A percentile compares a stretch with the other conserved stretches of the same genome.
Evolutionary conservation across 2,888 invertebrate species (phyloP).

Genomic region (Chymomyza procnemis): DNA sequence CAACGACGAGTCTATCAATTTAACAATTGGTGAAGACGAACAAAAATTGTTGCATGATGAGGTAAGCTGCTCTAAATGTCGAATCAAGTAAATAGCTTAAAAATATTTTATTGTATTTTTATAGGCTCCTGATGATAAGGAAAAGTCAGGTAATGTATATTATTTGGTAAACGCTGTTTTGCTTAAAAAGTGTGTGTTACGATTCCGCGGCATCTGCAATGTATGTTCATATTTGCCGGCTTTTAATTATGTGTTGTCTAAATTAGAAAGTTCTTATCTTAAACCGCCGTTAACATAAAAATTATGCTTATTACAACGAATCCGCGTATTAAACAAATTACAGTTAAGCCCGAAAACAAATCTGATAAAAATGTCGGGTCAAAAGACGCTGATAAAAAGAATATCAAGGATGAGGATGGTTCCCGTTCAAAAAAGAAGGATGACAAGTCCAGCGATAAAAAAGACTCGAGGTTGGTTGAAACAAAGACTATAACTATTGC

Average conservation of each 20-base stretch:
- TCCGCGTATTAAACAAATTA: constrained; percentile 1
- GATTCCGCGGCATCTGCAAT: no score
- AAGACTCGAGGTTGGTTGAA: constrained; percentile 81
- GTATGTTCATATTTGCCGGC: background rate
- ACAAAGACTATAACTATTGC: background rate
- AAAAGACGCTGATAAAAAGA: constrained; percentile 68
- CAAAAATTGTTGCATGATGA: constrained; percentile 87
- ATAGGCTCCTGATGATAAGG: constrained; percentile 80
- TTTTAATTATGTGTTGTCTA: background rate
- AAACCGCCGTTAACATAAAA: background rate
- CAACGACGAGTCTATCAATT: constrained; percentile 88
- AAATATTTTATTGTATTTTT: background rate
- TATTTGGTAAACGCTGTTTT: background rate
- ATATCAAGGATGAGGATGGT: constrained; percentile 59
- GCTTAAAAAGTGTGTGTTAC: background rate
- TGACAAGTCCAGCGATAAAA: constrained; percentile 79
- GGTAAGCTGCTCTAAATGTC: constrained; percentile 78
- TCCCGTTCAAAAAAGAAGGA: constrained; percentile 74
- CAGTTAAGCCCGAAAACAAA: constrained; percentile 56
- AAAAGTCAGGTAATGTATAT: constrained; percentile 81
- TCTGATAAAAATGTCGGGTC: constrained; percentile 42
- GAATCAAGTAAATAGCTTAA: constrained; percentile 2
- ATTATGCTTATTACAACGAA: background rate
- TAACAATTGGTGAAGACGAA: constrained; percentile 90
- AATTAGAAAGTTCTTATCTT: background rate